phyloP scores from a whole-genome alignment of 2,888 invertebrate species.

The Ormyrus nitidulus region DNA sequence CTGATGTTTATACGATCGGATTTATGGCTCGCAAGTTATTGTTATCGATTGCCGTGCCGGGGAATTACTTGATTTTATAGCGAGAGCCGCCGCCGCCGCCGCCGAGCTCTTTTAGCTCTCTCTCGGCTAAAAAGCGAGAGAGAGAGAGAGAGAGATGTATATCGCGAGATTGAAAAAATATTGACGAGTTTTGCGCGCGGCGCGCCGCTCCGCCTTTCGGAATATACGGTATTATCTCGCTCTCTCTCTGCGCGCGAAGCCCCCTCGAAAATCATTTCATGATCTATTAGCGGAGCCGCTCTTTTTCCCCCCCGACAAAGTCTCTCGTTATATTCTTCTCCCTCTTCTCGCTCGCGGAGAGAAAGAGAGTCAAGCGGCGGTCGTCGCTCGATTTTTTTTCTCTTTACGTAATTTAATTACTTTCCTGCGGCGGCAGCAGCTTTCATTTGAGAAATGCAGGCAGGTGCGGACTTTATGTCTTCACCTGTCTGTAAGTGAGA shows the following conservation, averaged over 20 bases:
- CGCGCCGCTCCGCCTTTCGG: neutral
- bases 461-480: too few relatives aligned
- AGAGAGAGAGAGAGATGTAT: neutral
- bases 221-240: neutral
- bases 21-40: constrained; percentile 39
- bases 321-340: constrained; percentile 1
- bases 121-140: neutral
- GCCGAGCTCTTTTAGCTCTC: too few relatives aligned
- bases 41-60: constrained; percentile 34
- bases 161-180: constrained; percentile 17
- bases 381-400: neutral
- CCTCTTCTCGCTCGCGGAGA: neutral
- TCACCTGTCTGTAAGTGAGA: too few relatives aligned
- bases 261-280: constrained; percentile 43
- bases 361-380: neutral
- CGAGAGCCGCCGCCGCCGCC: neutral
- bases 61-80: constrained; percentile 41
- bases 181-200: constrained; percentile 29
- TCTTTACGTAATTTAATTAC: constrained; percentile 1
- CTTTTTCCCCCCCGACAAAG: neutral
- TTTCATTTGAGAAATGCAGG: too few relatives aligned
- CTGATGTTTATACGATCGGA: constrained; percentile 32
- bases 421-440: constrained; percentile 10
- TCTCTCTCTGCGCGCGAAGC: constrained; percentile 3
- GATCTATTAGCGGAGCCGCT: constrained; percentile 37